Evolutionary conservation across 2,797 vertebrate genomes (phyloP), one percentile per base, ranked within the genome.

Genomic region (Malurus splendens): DNA sequence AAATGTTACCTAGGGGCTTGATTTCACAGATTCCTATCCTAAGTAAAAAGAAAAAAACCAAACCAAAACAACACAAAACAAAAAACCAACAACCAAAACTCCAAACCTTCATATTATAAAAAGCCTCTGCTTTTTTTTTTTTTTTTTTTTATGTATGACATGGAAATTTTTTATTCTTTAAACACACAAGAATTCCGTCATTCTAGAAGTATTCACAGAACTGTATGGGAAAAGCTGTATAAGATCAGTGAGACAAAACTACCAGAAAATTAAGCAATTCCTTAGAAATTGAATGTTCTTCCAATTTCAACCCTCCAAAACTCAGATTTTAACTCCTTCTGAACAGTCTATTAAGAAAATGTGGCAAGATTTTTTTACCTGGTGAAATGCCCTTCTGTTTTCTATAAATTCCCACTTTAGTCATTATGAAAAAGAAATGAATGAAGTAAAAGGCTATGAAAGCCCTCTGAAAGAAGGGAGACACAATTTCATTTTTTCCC

Each of bases 401-500:
- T 45, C 14, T 30, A 16, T 30, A 57, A 36, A 82, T 59, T 47
- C 6, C 11, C n/a, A 11, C 20, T 52, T 67, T 9, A 36, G 10
- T 47, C 7, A 57, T 30, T 18, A n/a, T 4, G 14, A 79, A 61
- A 44, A 64, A 82, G 12, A 68, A 84, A 44, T 9, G 2, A 20
- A 27, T 51, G 4, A 11, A 65, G n/a, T 2, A 44, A 82, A 54
- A 32, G 9, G 11, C 42, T 73, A 59, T 13, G 11, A 22, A 11
- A 78, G 8, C 8, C 4, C 18, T 68, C 27, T 57, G 13, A 32
- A 82, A 85, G 61, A 70, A 1, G 3, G 11, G 7, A 51, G 8
- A 41, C 38, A 51, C 1, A 16, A 2, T 27, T 82, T 32, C n/a
- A 52, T 2, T 0, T 5, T 82, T 71, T n/a, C 1, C 6, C 36